Percentiles rank a stretch among this genome's conserved stretches.
phyloP scores from a whole-genome alignment of 2,888 invertebrate species.

The Cheilosia grossa region DNA sequence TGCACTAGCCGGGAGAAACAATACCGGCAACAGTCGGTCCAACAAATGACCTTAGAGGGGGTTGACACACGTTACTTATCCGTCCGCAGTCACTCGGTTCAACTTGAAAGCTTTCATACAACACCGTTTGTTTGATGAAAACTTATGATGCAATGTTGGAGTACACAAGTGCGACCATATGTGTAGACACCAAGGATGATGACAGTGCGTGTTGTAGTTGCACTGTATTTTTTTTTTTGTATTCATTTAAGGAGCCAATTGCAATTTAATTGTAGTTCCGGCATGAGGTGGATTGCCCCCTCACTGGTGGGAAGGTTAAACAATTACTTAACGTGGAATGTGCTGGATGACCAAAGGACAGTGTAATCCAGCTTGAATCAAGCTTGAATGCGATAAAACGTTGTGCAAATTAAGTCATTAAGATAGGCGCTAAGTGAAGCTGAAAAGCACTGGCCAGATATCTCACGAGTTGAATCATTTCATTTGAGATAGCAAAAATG shows the following conservation, averaged over 20 bases:
- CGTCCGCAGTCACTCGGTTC: constrained; percentile 3
- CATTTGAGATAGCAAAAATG: too few relatives aligned
- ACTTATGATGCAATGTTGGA: constrained; percentile 29
- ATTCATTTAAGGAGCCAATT: constrained; percentile 30
- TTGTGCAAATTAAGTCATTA: constrained; percentile 11
- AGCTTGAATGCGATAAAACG: not conserved
- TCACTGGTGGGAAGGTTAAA: not conserved
- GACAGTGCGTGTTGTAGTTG: constrained; percentile 23
- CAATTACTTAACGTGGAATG: constrained; percentile 5
- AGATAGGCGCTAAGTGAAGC: constrained; percentile 6
- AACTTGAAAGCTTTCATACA: constrained; percentile 45
- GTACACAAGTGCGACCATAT: not conserved
- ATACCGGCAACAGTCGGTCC: constrained; percentile 33
- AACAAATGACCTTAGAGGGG: constrained; percentile 47
- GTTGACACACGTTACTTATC: constrained; percentile 5
- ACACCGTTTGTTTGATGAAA: constrained; percentile 10
- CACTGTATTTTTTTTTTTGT: not conserved
- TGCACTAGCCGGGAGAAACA: constrained; percentile 28
- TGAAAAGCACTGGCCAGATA: not conserved
- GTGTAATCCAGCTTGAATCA: not conserved
- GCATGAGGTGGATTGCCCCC: constrained; percentile 5
- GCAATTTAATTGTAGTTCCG: constrained; percentile 58
- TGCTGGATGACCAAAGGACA: constrained; percentile 1
- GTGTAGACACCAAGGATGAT: constrained; percentile 41
- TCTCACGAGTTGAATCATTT: not conserved